Conservation (phyloP, 2,888 invertebrate species). For the Catocala fraxini region DNA sequence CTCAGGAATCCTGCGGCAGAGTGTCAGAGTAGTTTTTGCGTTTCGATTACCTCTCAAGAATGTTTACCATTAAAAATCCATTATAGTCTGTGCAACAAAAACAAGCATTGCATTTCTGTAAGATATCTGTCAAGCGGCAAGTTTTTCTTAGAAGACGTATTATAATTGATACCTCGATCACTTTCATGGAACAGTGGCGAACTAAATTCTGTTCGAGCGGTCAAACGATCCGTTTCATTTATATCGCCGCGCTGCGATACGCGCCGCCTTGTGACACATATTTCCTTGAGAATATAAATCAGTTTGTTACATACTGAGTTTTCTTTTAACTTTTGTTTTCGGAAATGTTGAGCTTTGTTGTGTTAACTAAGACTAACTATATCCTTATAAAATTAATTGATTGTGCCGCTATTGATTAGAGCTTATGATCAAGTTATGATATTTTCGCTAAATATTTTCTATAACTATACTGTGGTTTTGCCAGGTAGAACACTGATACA, state of each 20-base stretch:
- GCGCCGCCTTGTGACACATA: neutral
- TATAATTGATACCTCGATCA: slow-evolving; percentile 44
- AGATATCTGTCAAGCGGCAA: slow-evolving; percentile 31
- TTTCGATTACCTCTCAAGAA: slow-evolving; percentile 43
- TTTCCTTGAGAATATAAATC: neutral
- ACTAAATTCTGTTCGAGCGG: slow-evolving; percentile 20
- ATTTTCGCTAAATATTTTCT: too few species aligned
- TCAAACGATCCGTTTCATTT: slow-evolving; percentile 13
- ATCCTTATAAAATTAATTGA: too few species aligned
- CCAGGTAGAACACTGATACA: too few species aligned
- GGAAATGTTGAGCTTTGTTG: neutral
- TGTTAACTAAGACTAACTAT: neutral
- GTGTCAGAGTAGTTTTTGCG: slow-evolving; percentile 32
- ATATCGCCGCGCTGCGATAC: neutral
- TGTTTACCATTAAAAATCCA: slow-evolving; percentile 49
- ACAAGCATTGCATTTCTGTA: slow-evolving; percentile 37
- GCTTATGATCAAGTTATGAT: too few species aligned
- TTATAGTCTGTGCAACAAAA: slow-evolving; percentile 38
- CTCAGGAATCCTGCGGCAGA: slow-evolving; percentile 28
- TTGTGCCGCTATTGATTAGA: too few species aligned
- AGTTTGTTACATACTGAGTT: neutral
- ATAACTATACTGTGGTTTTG: too few species aligned
- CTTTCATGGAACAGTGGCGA: slow-evolving; percentile 29
- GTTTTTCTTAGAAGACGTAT: slow-evolving; percentile 37
- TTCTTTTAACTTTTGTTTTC: neutral